Evolutionary conservation across 2,113 vertebrate genomes (phyloP).

Genomic region (Ptyas mucosa): DNA sequence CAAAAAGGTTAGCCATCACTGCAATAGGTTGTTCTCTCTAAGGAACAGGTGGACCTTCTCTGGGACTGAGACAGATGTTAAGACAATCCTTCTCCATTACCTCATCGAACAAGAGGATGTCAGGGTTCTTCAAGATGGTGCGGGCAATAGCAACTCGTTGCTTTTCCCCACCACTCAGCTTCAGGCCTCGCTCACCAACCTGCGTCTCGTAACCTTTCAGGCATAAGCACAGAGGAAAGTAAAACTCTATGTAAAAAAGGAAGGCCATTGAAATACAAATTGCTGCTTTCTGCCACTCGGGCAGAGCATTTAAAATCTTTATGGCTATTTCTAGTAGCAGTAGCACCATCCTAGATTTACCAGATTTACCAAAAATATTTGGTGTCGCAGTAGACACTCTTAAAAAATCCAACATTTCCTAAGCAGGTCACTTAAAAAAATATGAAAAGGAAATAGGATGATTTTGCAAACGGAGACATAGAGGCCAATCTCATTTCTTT

Average conservation of each 20-base stretch:
- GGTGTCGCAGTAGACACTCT: background rate
- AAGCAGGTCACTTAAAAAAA: background rate
- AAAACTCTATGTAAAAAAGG: background rate
- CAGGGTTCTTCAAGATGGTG: slow-evolving; percentile 90
- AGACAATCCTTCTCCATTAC: slow-evolving; percentile 57
- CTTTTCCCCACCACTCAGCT: slow-evolving; percentile 95
- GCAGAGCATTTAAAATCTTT: background rate
- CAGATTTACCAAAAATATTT: background rate
- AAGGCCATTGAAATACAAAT: background rate
- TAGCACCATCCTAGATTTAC: background rate
- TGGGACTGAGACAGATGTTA: background rate
- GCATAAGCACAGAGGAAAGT: background rate
- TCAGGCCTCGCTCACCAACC: slow-evolving; percentile 93
- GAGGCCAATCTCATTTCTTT: background rate
- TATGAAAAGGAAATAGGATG: background rate
- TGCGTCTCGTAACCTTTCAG: slow-evolving; percentile 86
- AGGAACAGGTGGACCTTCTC: background rate
- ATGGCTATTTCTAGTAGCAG: background rate
- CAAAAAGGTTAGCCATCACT: too few relatives aligned
- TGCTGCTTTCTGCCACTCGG: background rate
- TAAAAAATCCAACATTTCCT: background rate
- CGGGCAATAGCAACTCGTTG: slow-evolving; percentile 93
- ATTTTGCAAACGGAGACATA: background rate
- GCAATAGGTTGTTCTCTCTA: background rate
- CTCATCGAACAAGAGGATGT: slow-evolving; percentile 92